A percentile compares a stretch with the other conserved stretches of the same genome.
These are phyloP conservation scores for Troides aeacus DNA, from an alignment of 2,888 invertebrate species.

Conservation along the genomic window DNA sequence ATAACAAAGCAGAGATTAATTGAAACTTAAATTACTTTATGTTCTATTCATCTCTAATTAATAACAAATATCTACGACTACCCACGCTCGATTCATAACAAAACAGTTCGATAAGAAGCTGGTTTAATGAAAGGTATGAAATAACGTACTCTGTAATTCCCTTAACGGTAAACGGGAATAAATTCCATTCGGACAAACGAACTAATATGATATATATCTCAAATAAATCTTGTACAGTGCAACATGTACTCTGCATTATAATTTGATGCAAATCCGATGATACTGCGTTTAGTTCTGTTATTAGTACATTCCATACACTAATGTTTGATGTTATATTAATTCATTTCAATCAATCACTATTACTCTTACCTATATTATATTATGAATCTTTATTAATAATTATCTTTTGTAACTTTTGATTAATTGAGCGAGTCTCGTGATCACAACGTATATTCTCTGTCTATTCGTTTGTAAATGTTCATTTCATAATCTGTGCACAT, in stretches of 20 bases:
- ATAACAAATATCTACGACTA: background rate
- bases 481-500: background rate
- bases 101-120: conserved; percentile 12
- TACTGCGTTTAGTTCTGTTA: conserved; percentile 3
- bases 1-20: too few species aligned
- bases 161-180: conserved; percentile 26
- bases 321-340: background rate
- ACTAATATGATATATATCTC: conserved; percentile 28
- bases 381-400: too few species aligned
- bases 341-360: background rate
- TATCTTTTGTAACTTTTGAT: too few species aligned
- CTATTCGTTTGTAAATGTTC: background rate
- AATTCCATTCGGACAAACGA: conserved; percentile 24
- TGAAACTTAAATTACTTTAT: too few species aligned
- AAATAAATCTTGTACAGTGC: conserved; percentile 21
- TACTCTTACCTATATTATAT: too few species aligned
- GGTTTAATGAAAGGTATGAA: conserved; percentile 26
- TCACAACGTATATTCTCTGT: background rate
- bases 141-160: conserved; percentile 22
- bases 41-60: background rate
- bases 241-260: conserved; percentile 12
- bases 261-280: conserved; percentile 23
- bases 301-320: conserved; percentile 1
- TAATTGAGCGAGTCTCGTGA: too few species aligned
- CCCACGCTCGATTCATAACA: background rate